phyloP scores from a whole-genome alignment of 2,113 vertebrate genomes.

The Marcusenius ussheri region DNA sequence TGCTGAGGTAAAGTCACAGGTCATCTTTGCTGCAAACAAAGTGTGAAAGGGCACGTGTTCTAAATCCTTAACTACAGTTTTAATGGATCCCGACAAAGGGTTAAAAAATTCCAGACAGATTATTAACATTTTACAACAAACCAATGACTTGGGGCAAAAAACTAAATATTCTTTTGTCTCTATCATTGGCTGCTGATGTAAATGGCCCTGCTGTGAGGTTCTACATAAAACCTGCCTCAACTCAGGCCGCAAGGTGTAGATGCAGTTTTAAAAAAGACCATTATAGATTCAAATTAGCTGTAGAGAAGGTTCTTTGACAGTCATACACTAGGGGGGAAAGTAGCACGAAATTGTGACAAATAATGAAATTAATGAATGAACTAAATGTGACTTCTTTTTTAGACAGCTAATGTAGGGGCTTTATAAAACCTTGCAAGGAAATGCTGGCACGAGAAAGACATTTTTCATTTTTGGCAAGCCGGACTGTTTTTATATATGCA shows the following conservation, averaged over 20 bases:
- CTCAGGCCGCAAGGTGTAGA: background rate
- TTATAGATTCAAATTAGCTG: background rate
- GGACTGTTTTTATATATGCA: background rate
- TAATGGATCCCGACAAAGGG: background rate
- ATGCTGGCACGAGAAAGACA: background rate
- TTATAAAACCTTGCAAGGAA: background rate
- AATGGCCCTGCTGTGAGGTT: background rate
- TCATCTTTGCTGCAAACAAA: background rate
- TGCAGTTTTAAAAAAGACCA: background rate
- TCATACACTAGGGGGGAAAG: background rate
- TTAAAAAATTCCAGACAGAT: background rate
- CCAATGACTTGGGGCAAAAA: background rate
- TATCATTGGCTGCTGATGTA: background rate
- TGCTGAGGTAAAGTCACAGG: background rate
- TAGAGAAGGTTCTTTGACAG: background rate
- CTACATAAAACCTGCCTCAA: background rate
- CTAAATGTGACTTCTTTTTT: background rate
- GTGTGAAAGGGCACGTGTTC: background rate
- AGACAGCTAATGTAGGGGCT: background rate
- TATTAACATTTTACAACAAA: background rate
- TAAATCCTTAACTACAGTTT: background rate
- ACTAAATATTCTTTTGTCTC: background rate
- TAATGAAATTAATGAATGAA: slow-evolving; percentile 2
- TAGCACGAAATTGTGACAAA: background rate
- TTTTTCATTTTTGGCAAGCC: background rate